Evolutionary conservation across 2,888 invertebrate species (phyloP).

Genomic region (Pyrocoelia pectoralis): DNA sequence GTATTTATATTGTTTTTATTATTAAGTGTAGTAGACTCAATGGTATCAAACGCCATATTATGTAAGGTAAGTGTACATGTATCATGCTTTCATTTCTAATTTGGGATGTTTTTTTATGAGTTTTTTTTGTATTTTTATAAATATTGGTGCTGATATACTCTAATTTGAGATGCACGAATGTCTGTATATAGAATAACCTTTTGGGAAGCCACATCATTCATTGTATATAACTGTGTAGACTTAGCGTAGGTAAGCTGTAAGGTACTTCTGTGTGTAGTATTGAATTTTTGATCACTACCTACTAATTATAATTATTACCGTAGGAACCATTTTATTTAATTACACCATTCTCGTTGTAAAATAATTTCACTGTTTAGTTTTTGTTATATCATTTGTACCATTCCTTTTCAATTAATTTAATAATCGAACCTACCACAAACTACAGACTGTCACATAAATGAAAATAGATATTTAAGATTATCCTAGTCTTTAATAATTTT

Average conservation of each 20-base stretch:
- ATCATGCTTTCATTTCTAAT: conserved; percentile 26
- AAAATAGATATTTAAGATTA: conserved; percentile 49
- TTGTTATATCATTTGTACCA: neutral
- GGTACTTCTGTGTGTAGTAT: neutral
- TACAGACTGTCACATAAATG: conserved; percentile 26
- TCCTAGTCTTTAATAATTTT: conserved; percentile 56
- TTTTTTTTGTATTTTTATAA: conserved; percentile 17
- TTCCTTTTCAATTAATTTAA: neutral
- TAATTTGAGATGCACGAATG: conserved; percentile 27
- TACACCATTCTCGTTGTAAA: neutral
- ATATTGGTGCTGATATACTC: conserved; percentile 30
- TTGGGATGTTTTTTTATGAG: conserved; percentile 13
- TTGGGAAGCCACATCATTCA: conserved; percentile 24
- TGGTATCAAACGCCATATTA: conserved; percentile 52
- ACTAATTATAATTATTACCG: neutral
- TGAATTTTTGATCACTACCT: conserved; percentile 6
- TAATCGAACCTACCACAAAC: conserved; percentile 13
- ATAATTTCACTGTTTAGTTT: neutral
- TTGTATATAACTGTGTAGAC: conserved; percentile 31
- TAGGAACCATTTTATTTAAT: neutral
- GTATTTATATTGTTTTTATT: conserved; percentile 30
- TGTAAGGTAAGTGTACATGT: conserved; percentile 45
- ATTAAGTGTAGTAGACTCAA: conserved; percentile 30
- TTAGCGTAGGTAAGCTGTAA: conserved; percentile 16
- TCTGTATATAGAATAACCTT: conserved; percentile 26